Base-by-base conservation (phyloP, 2,888 invertebrate species). In the Alitta virens region DNA sequence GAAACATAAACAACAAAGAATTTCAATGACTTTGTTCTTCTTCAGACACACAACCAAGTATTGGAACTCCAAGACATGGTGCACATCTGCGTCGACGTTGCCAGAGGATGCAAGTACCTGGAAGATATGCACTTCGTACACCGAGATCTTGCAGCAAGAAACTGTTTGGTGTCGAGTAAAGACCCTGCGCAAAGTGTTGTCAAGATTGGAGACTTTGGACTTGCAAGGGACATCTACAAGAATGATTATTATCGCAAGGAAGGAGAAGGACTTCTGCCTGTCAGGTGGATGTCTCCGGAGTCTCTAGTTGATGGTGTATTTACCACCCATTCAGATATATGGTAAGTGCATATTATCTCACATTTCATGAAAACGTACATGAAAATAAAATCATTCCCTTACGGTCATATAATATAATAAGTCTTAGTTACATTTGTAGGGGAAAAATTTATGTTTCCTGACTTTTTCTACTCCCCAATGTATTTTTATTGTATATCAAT, bases 221-320 rank as follows among this genome's bases (percentile, higher is more conserved):
- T 99, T 9, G 96, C 98, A 0, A 86, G 98, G 66, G 97, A 98
- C 81, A 93, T 98, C 67, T 97, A 97, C 82, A 93, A 94, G 80
- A 95, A 92, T 76, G 97, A 98, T 81, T 99, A 98, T 78, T 99
- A 98, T 78, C 87, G 96, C 68, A 96, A 97, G 82, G 94, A 94
- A 83, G 91, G 92, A 1, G 86, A 86, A 84, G 91, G 95, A 0
- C 83, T 96, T 52, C 82, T 98, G 56, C 98, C 97, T 1, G 94
- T 98, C 0, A 86, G 96, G 46, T 98, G 98, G 98, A 97, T 99
- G 96, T 90, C 96, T 0, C 97, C 97, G 1, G 99, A 99, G 83
- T 94, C 95, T 25, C 84, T 98, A 14, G 90, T 94, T 1, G 96
- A 97, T 78, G 96, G 97, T 0, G 91, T 97, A 0, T 99, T 97